Percentiles rank a stretch among this genome's conserved stretches.
Conservation (phyloP, 53 echinoderm and acorn worm species). For the Holothuria leucospilota region DNA sequence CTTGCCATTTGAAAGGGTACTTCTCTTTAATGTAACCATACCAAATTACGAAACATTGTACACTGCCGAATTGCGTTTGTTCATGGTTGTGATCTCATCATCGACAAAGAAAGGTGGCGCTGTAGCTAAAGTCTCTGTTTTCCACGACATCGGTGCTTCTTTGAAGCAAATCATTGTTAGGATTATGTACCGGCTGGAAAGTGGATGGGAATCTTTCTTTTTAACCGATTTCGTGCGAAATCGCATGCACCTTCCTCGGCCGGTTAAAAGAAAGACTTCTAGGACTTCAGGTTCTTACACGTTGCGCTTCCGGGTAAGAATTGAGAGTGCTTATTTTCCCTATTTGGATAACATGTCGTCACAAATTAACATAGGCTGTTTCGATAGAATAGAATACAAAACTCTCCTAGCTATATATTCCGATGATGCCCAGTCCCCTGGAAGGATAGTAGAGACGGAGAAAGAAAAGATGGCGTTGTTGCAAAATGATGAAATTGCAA, state of each 20-base stretch:
- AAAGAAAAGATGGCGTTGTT: not conserved
- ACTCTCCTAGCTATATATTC: not conserved
- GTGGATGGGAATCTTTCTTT: constrained; percentile 5
- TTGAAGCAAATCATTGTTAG: not conserved
- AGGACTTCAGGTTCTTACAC: not conserved
- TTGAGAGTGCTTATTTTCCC: not conserved
- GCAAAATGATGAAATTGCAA: not conserved
- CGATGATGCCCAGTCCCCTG: not conserved
- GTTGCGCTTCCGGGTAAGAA: not conserved
- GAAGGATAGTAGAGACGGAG: not conserved
- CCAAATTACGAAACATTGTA: not conserved
- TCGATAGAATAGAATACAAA: not conserved
- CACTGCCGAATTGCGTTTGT: not conserved
- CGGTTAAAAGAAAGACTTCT: not conserved
- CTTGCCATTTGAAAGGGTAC: not conserved
- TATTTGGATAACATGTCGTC: not conserved
- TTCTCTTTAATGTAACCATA: not conserved
- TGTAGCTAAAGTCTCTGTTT: not conserved
- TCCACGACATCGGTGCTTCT: not conserved
- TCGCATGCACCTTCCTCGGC: not conserved
- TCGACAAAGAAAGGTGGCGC: not conserved
- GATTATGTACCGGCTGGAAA: not conserved
- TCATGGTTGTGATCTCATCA: not conserved
- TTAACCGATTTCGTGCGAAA: not conserved
- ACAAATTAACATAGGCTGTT: not conserved